phyloP scores from a whole-genome alignment of 1,140 invertebrate genomes.

The Leptopilina clavipes region DNA sequence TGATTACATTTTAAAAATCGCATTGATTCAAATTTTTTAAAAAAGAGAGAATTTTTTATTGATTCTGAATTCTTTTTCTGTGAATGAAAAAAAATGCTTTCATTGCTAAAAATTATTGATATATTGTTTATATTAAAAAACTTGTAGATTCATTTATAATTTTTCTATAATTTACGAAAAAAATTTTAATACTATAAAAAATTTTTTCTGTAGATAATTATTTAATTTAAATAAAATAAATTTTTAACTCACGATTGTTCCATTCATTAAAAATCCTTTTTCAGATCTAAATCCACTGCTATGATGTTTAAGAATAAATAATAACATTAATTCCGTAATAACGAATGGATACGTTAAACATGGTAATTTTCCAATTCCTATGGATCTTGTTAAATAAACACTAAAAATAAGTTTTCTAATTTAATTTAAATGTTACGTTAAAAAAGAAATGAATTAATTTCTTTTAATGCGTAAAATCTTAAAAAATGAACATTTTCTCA shows the following conservation, averaged over 20 bases:
- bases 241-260: slow-evolving; percentile 18
- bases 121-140: no score
- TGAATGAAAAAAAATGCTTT: no score
- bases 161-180: background rate
- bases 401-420: slow-evolving; percentile 41
- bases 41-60: no score
- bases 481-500: slow-evolving; percentile 38
- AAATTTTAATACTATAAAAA: no score
- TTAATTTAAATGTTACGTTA: background rate
- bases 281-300: background rate
- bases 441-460: no score
- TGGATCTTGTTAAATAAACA: slow-evolving; percentile 59
- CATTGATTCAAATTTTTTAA: no score
- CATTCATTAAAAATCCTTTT: background rate
- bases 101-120: no score
- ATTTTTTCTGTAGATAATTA: no score
- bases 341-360: slow-evolving; percentile 55
- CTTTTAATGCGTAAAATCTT: background rate
- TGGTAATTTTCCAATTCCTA: slow-evolving; percentile 55
- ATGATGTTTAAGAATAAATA: slow-evolving; percentile 50
- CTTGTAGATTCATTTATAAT: background rate
- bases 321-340: slow-evolving; percentile 48
- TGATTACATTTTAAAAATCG: no score
- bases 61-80: no score
- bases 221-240: background rate